Evolutionary conservation across 2,888 invertebrate species (phyloP), one percentile per base, ranked within the genome.

Genomic region (Drosophila recens): DNA sequence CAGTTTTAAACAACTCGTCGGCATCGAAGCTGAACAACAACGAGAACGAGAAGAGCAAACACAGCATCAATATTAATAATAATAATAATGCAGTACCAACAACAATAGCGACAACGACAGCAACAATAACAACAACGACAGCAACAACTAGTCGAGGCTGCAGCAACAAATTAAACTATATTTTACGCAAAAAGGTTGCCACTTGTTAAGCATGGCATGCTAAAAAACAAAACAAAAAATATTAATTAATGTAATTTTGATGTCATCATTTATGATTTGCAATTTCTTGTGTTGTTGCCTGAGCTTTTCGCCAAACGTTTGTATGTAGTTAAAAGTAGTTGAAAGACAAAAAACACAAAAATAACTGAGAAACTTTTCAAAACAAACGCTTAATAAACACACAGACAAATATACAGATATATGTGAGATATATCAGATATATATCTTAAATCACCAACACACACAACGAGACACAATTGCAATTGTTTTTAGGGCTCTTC

Each of bases 181-280:
- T 85, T 58, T 82, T 85, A 76, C 88, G 76, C 73, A 85, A 85
- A 85, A 85, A 85, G 84, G 84, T 84, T 89, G 90, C 90, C 83
- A 76, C 66, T 87, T 82, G 49, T 71, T 79, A 72, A 80, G 76
- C 76, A 89, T 75, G 90, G 84, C 90, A 89, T 89, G 84, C 58
- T 72, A 46, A 61, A 48, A 53, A 75, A 67, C 68, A 48, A 52
- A 53, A 42, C 62, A 66, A 70, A 48, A 27, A 33, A n/a, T 20
- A 40, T 59, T 40, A 20, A 61, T 15, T 51, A 66, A 76, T 80
- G 48, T 48, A 51, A 62, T 59, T 75, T 75, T 56, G 10, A 45
- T 48, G 49, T 42, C 23, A 43, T 48, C 17, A 59, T 49, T 77
- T 80, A 61, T 77, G 13, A 67, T 80, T 77, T 77, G 77, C 77